A percentile compares a stretch with the other conserved stretches of the same genome.
Conservation (phyloP, 1,140 invertebrate species). For the Drosophila kikkawai region DNA sequence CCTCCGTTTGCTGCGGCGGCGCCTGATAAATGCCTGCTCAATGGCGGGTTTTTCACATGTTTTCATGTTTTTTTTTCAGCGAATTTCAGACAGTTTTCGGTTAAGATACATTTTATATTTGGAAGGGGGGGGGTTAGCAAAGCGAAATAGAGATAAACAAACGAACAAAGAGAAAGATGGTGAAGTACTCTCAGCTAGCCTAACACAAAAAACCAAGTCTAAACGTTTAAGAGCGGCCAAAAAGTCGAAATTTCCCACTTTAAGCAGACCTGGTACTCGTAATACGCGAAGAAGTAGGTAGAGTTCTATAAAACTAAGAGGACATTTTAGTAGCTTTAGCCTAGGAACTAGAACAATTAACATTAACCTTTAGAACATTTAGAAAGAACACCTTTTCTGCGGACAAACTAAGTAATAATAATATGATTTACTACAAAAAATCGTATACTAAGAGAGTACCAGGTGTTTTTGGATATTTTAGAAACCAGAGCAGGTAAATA, state of each 20-base stretch:
- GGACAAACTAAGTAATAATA: not conserved
- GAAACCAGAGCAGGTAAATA: not conserved
- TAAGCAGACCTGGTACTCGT: not conserved
- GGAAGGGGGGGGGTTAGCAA: constrained; percentile 36
- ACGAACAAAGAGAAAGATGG: constrained; percentile 26
- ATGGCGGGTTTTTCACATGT: not conserved
- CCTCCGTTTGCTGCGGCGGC: constrained; percentile 62
- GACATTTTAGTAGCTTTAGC: not conserved
- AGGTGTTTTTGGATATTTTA: not conserved
- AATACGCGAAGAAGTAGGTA: not conserved
- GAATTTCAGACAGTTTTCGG: constrained; percentile 12
- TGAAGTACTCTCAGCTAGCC: constrained; percentile 48
- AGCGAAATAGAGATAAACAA: constrained; percentile 48
- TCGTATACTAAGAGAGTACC: not conserved
- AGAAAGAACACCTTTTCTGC: not conserved
- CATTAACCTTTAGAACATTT: not conserved
- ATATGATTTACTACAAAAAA: not conserved
- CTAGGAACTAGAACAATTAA: not conserved
- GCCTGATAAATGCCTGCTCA: constrained; percentile 74
- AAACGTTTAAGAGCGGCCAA: constrained; percentile 1
- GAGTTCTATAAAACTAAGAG: not conserved
- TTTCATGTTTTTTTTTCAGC: not conserved
- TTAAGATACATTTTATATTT: constrained; percentile 32
- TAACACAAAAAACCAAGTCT: constrained; percentile 25
- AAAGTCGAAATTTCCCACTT: constrained; percentile 7